Evolutionary conservation across 2,888 invertebrate genomes (phyloP).

Genomic region (Pseudoips prasinana): DNA sequence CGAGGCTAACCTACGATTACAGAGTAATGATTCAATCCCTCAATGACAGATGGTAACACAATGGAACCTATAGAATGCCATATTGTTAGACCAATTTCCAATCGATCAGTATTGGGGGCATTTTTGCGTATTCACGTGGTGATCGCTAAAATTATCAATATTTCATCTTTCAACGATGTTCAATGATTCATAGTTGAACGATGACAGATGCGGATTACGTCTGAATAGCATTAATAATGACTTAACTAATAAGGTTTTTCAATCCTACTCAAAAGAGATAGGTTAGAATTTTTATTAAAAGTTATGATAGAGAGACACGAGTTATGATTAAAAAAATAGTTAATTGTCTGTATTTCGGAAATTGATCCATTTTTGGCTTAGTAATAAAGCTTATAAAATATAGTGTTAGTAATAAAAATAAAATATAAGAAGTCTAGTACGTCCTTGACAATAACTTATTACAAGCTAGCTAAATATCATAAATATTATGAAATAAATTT

Average conservation of each 20-base stretch:
- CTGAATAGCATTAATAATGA: constrained; percentile 31
- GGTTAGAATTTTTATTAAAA: too few relatives aligned
- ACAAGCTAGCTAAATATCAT: too few relatives aligned
- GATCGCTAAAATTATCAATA: constrained; percentile 41
- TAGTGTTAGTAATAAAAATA: too few relatives aligned
- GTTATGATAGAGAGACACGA: too few relatives aligned
- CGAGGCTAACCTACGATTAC: constrained; percentile 61
- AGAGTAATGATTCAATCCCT: constrained; percentile 60
- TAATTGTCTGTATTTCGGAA: too few relatives aligned
- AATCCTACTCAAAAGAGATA: too few relatives aligned
- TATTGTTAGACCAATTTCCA: constrained; percentile 66
- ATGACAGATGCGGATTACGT: constrained; percentile 44
- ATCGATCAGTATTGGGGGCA: constrained; percentile 61
- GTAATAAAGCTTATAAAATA: too few relatives aligned
- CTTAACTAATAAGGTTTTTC: constrained; percentile 22
- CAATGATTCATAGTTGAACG: constrained; percentile 51
- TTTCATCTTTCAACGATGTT: constrained; percentile 52
- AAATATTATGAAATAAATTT: too few relatives aligned
- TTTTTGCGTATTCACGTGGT: constrained; percentile 65
- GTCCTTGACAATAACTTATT: too few relatives aligned
- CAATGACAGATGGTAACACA: constrained; percentile 75
- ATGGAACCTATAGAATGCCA: constrained; percentile 41
- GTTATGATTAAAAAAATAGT: too few relatives aligned
- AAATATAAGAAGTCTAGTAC: too few relatives aligned
- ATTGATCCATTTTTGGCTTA: too few relatives aligned